phyloP scores from a whole-genome alignment of 2,888 invertebrate species.

The Metallyticus violacea region DNA sequence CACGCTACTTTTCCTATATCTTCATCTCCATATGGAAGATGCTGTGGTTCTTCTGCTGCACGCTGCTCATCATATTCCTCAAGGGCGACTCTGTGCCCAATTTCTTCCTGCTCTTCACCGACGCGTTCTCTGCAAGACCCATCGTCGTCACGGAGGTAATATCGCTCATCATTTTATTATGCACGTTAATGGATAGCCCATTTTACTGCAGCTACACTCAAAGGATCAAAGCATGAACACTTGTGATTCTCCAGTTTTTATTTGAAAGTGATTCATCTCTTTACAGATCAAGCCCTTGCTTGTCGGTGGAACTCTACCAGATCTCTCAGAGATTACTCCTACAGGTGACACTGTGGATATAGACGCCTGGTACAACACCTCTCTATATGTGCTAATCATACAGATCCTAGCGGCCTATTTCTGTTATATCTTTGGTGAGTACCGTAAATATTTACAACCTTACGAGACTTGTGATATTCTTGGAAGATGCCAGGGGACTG shows the following conservation, averaged over 20 bases:
- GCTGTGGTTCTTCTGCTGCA: slow-evolving; percentile 63
- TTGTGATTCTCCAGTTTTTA: not conserved
- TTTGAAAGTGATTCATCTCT: not conserved
- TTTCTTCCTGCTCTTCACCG: slow-evolving; percentile 39
- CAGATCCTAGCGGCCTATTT: slow-evolving; percentile 66
- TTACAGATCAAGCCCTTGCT: slow-evolving; percentile 52
- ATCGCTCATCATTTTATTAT: too few species aligned
- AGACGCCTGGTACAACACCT: slow-evolving; percentile 45
- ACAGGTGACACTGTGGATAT: slow-evolving; percentile 45
- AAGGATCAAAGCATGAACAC: not conserved
- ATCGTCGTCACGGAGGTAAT: slow-evolving; percentile 39
- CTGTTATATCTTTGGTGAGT: slow-evolving; percentile 52
- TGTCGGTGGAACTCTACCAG: slow-evolving; percentile 42
- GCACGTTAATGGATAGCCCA: not conserved
- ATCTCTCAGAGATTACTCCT: slow-evolving; percentile 45
- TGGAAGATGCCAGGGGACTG: too few species aligned
- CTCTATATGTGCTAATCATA: slow-evolving; percentile 61
- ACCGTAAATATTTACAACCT: not conserved
- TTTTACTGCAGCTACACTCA: not conserved
- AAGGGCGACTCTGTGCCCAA: slow-evolving; percentile 39
- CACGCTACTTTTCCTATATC: slow-evolving; percentile 68
- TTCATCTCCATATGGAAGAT: slow-evolving; percentile 76
- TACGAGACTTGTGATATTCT: too few species aligned
- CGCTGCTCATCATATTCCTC: slow-evolving; percentile 56
- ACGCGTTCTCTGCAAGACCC: slow-evolving; percentile 38